Conservation (phyloP, 2,888 invertebrate species). For the Acanthoscelides obtectus region DNA sequence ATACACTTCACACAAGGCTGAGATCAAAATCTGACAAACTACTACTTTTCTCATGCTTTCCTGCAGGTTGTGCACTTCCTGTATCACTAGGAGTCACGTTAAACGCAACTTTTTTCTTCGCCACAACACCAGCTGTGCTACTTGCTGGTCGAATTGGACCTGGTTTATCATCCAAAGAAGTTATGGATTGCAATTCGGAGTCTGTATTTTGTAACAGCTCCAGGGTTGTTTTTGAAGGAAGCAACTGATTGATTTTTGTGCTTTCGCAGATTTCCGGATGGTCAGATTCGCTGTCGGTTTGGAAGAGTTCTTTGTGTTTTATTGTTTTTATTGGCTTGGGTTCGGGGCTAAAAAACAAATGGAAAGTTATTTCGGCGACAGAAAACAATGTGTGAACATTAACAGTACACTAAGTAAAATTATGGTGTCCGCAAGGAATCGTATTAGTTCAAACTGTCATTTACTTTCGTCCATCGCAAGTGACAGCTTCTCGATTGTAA, state of each 20-base stretch:
- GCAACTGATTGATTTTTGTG: slow-evolving; percentile 4
- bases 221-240: slow-evolving; percentile 10
- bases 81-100: slow-evolving; percentile 52
- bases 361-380: too few relatives aligned
- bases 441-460: too few relatives aligned
- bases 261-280: not conserved
- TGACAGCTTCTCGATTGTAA: too few relatives aligned
- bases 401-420: too few relatives aligned
- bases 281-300: slow-evolving; percentile 32
- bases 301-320: slow-evolving; percentile 31
- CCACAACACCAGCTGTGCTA: slow-evolving; percentile 53
- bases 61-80: not conserved
- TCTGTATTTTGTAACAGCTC: slow-evolving; percentile 13
- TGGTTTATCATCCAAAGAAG: slow-evolving; percentile 11
- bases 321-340: slow-evolving; percentile 19
- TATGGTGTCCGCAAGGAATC: too few relatives aligned
- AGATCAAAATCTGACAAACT: slow-evolving; percentile 34
- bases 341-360: slow-evolving; percentile 12
- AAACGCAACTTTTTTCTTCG: slow-evolving; percentile 62
- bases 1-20: too few relatives aligned
- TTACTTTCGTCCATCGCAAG: too few relatives aligned
- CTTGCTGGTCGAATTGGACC: slow-evolving; percentile 46
- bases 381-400: too few relatives aligned
- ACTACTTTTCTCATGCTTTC: slow-evolving; percentile 15
- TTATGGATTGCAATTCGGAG: slow-evolving; percentile 13